These are phyloP conservation scores for Rhynchotus rufescens DNA, from an alignment of 2,797 vertebrate species.

Conservation along the genomic window DNA sequence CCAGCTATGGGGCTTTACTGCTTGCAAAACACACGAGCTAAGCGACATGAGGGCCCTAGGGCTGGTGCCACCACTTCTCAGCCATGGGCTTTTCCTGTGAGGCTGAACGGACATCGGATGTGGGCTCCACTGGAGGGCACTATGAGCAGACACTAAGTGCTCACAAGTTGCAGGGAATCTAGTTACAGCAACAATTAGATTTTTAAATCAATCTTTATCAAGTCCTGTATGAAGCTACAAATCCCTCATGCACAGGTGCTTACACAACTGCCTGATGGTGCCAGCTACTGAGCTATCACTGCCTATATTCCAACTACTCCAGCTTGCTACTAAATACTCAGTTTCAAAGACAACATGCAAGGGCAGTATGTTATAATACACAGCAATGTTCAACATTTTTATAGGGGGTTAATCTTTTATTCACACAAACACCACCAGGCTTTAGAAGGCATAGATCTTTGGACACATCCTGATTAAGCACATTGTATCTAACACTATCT, in stretches of 20 bases:
- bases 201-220: neutral
- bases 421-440: neutral
- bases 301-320: neutral
- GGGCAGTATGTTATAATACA: neutral
- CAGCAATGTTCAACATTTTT: neutral
- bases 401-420: neutral
- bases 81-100: fast-evolving
- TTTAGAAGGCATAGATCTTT: neutral
- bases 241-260: neutral
- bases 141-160: conserved; percentile 20
- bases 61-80: neutral
- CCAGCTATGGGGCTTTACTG: neutral
- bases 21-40: neutral
- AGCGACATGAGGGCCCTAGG: neutral
- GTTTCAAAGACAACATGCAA: neutral
- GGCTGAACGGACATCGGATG: neutral
- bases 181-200: neutral
- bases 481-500: neutral
- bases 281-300: neutral
- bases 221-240: neutral
- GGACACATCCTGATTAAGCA: neutral
- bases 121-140: conserved; percentile 73
- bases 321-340: neutral
- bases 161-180: no score
- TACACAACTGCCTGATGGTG: neutral